Base-by-base conservation (phyloP, 2,888 invertebrate genomes). In the Archips crataeganus region DNA sequence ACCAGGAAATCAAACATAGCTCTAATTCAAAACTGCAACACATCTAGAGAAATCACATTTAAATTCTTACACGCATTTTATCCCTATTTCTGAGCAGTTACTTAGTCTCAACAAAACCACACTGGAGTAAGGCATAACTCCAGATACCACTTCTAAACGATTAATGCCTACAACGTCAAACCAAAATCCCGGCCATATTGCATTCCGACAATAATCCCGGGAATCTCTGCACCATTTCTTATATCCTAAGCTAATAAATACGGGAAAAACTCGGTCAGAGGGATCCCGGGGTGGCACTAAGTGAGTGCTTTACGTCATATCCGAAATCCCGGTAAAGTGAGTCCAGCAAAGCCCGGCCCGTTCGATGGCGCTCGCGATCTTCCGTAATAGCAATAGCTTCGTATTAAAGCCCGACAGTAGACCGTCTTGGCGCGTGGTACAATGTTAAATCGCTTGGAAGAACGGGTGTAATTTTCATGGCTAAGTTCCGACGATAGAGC, bases 271-370 rank as follows among this genome's bases (percentile, higher is more conserved):
- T 92, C 92, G 92, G 92, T 90, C 92, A 90, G 85, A 80, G 87
- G 77, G 76, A 76, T 79, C 75, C 82, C 82, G 83, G 82, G 86
- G 81, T 83, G 81, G 82, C 81, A 81, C 87, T 91, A 91, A 91
- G 89, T 91, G 92, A 93, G 93, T 93, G 92, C 90, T 93, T 92
- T 93, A 93, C 93, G 93, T 94, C 94, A 94, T 94, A 94, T 93
- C 93, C 90, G 90, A 94, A 93, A 94, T 94, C 94, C 93, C 91
- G 89, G 93, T 92, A 91, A 91, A 94, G 93, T 92, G 93, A 93
- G 92, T 91, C 88, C 90, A 83, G 91, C 88, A 90, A 92, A 91
- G 89, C 90, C 89, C 85, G 85, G 85, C 87, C 85, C 87, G 92
- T 93, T 93, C 94, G 94, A 94, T 94, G 94, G 91, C 85, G 89